Percentiles rank a stretch among this genome's conserved stretches.
phyloP scores from a whole-genome alignment of 2,113 vertebrate species.

The Mystacornis crossleyi region DNA sequence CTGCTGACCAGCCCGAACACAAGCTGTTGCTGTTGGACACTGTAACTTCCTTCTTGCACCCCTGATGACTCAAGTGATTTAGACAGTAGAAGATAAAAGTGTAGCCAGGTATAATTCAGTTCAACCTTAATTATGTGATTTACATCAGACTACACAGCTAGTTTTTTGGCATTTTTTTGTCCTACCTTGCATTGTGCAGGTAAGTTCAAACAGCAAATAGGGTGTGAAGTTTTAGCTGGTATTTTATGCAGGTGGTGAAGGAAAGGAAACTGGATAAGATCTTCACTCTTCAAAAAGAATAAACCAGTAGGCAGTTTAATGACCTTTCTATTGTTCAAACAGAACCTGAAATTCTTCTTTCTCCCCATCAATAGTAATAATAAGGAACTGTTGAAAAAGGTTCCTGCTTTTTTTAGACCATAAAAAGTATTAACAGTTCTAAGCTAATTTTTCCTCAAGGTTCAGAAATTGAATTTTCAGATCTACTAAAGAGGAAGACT shows the following conservation, averaged over 20 bases:
- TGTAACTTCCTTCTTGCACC: not conserved
- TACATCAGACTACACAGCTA: not conserved
- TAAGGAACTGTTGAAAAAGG: not conserved
- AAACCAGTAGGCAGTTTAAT: constrained; percentile 6
- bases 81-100: not conserved
- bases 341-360: not conserved
- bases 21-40: not conserved
- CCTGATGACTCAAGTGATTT: not conserved
- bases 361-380: not conserved
- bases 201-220: not conserved
- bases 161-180: not conserved
- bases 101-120: not conserved
- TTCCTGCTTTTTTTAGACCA: not conserved
- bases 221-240: not conserved
- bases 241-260: not conserved
- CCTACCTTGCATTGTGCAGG: not conserved
- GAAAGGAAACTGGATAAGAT: not conserved
- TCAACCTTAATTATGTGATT: not conserved
- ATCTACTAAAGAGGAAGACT: not conserved
- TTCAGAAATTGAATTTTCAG: not conserved
- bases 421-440: not conserved
- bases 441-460: not conserved
- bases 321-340: not conserved
- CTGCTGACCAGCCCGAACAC: not conserved
- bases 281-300: constrained; percentile 23